phyloP scores from a whole-genome alignment of 2,113 vertebrate species.

The Panthera tigris region DNA sequence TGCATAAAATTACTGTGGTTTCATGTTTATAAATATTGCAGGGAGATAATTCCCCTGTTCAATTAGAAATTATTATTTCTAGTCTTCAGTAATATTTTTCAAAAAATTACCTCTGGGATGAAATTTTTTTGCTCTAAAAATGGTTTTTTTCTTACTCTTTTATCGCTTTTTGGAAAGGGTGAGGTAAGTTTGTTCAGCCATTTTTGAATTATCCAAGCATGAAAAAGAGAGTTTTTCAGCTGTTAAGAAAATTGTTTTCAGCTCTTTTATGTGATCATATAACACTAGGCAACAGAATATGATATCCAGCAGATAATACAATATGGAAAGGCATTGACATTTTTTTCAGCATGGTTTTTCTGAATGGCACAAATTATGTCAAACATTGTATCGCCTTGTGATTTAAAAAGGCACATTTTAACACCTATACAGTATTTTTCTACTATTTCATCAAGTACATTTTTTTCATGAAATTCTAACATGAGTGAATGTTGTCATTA shows the following conservation, averaged over 20 bases:
- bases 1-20: conserved; percentile 28
- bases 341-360: conserved; percentile 58
- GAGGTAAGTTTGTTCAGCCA: conserved; percentile 58
- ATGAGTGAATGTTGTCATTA: conserved; percentile 47
- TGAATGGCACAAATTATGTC: conserved; percentile 41
- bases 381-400: conserved; percentile 42
- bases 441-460: conserved; percentile 3
- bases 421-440: conserved; percentile 49
- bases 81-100: conserved; percentile 51
- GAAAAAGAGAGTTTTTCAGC: conserved; percentile 61
- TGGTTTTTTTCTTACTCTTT: conserved; percentile 30
- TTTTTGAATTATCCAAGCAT: conserved; percentile 69
- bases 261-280: conserved; percentile 53
- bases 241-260: conserved; percentile 70
- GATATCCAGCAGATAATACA: conserved; percentile 27
- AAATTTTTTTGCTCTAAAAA: conserved; percentile 49
- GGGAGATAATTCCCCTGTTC: background rate
- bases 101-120: conserved; percentile 34
- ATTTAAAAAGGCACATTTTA: conserved; percentile 55
- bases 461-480: conserved; percentile 22
- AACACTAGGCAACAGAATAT: conserved; percentile 40
- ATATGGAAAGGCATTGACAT: conserved; percentile 43
- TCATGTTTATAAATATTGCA: conserved; percentile 15
- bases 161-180: conserved; percentile 26
- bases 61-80: conserved; percentile 32